Evolutionary conservation across 2,797 vertebrate genomes (phyloP), one percentile per base, ranked within the genome.

Genomic region (Etheostoma nigrum): DNA sequence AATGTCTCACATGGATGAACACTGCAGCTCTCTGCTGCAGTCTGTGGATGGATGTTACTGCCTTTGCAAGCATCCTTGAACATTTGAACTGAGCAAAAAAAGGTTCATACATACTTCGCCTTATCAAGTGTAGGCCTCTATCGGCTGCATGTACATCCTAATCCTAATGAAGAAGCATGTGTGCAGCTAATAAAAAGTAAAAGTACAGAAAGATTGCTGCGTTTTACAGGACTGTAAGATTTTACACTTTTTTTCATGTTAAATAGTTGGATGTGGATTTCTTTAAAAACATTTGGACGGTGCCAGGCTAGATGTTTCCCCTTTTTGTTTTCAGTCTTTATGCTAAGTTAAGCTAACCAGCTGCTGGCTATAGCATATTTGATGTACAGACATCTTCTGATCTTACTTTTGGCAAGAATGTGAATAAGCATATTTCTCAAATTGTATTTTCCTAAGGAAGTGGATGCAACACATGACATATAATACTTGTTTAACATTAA

Each of bases 1-100:
- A 36, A 44, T 7, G 87, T 89, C 78, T 86, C 86, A 86, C 85
- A 59, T 86, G 89, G 74, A 51, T 87, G 85, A 88, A 49, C 89
- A 70, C 27, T 3, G 7, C 68, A 55, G 71, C 72, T 53, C 85
- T 78, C 67, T 75, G 74, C 73, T 63, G 79, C 79, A 58, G 71
- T 65, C 52, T 76, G 76, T 33, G 30, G 67, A 84, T 55, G 15
- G 72, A 86, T 77, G 75, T 85, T 67, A 21, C 42, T 25, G 70
- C 58, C 63, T 81, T 58, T 69, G 54, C 42, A 65, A 78, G 66
- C 40, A 3, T 71, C 61, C 66, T 30, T 30, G 30, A 30, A 40
- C 10, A 40, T 40, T 40, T 40, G 36, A 40, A 40, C 36, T 40
- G 36, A 40, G 10, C 36, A 12, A 11, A 11, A 40, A 40, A 40